These are phyloP conservation scores for Chelidonichthys spinosus DNA, from an alignment of 2,797 vertebrate species.

Conservation along the genomic window DNA sequence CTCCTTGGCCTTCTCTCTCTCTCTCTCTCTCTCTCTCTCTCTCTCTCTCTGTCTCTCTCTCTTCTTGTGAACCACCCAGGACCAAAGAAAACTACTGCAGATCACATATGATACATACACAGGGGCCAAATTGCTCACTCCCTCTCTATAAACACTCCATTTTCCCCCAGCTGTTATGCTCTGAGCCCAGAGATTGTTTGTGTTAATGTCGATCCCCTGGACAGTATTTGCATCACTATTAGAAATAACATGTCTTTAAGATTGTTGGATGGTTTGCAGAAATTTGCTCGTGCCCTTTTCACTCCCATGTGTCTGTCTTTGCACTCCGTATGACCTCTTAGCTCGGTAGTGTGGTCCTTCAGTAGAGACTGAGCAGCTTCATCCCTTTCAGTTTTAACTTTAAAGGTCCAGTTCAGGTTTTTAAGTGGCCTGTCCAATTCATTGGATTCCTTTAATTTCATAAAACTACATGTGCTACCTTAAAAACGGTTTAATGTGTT, in stretches of 20 bases:
- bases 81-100: constrained; percentile 56
- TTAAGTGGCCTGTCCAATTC: constrained; percentile 21
- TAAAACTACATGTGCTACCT: background rate
- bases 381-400: constrained; percentile 14
- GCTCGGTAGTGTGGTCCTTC: constrained; percentile 42
- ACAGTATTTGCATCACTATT: constrained; percentile 45
- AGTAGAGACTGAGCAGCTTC: constrained; percentile 21
- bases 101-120: constrained; percentile 46
- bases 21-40: constrained; percentile 11
- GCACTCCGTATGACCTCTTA: constrained; percentile 64
- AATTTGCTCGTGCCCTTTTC: constrained; percentile 33
- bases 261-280: constrained; percentile 49
- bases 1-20: background rate
- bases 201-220: constrained; percentile 41
- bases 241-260: constrained; percentile 38
- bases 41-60: background rate
- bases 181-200: constrained; percentile 52
- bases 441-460: constrained; percentile 29
- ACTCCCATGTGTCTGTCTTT: constrained; percentile 52
- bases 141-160: constrained; percentile 37
- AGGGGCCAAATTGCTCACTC: constrained; percentile 23
- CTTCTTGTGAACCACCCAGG: constrained; percentile 53
- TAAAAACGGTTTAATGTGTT: background rate
- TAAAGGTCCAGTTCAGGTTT: constrained; percentile 33
- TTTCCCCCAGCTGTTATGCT: constrained; percentile 18